Evolutionary conservation across 2,797 vertebrate species (phyloP), one percentile per base, ranked within the genome.

Genomic region (Crocodylus rhombifer): DNA sequence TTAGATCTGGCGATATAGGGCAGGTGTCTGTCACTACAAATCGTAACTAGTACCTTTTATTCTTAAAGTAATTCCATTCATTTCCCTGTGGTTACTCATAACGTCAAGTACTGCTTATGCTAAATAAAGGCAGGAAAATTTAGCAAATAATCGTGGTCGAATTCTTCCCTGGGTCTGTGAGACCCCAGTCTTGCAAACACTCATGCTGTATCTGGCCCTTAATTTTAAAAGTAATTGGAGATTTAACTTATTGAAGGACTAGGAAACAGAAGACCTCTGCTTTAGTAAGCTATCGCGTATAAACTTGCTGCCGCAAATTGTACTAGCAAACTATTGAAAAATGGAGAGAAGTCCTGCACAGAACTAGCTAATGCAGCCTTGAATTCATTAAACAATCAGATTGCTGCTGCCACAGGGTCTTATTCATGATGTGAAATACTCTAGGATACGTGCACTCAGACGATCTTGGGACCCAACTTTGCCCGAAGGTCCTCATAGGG

Each of bases 361-460:
- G 57, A 42, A 17, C 0, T 30, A 0, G 2, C 28, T 94, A 87
- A 92, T 82, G 91, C 81, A 95, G 81, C 28, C 92, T 80, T 94
- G 81, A 83, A 86, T 75, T 33, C 0, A 13, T 90, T 77, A 97
- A 94, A 88, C 26, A 13, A 84, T 84, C 85, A 94, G 58, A 28
- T 64, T 28, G 28, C 65, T 89, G 60, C 65, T 56, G 87, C 55
- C 82, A 82, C 17, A 21, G 58, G 69, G 42, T 88, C 28, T 94
- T 93, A 87, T 74, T 90, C 91, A 36, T 80, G 65, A 33, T 60
- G 23, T 91, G 84, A 62, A 92, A 77, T 33, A 92, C 88, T 91
- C 93, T 71, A 92, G 62, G 77, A 64, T 56, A 77, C 51, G n/a
- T 9, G 67, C 93, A 88, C n/a, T 74, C 61, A 93, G 18, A 62